Evolutionary conservation across 2,113 vertebrate species (phyloP).

Genomic region (Butorides virescens): DNA sequence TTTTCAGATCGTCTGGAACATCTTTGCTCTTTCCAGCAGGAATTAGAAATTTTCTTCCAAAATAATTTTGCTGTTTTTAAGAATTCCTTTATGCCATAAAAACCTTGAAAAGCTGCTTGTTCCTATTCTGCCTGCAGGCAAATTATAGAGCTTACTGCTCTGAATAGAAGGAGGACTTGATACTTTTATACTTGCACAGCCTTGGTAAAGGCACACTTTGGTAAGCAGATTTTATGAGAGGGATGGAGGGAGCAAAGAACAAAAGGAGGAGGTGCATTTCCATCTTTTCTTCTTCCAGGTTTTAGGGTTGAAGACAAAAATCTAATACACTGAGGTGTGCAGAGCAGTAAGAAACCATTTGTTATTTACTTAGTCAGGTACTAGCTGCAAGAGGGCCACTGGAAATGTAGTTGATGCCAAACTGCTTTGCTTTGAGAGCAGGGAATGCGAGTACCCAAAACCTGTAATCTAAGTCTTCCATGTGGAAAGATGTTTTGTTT

Average conservation of each 20-base stretch:
- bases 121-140: not conserved
- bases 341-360: not conserved
- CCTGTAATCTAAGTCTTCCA: not conserved
- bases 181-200: not conserved
- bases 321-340: not conserved
- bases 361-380: not conserved
- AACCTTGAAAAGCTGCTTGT: not conserved
- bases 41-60: not conserved
- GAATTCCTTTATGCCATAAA: not conserved
- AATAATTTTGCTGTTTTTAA: not conserved
- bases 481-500: not conserved
- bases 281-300: not conserved
- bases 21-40: not conserved
- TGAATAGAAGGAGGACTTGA: not conserved
- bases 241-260: not conserved
- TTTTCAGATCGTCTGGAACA: conserved; percentile 5
- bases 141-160: not conserved
- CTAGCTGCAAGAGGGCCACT: not conserved
- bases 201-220: not conserved
- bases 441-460: not conserved
- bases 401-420: not conserved
- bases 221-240: not conserved
- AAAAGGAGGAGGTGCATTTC: not conserved
- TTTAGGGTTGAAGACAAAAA: not conserved
- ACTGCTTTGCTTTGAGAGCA: not conserved